Evolutionary conservation across 2,113 vertebrate genomes (phyloP), one percentile per base, ranked within the genome.

Genomic region (Mormyrus lacerda): DNA sequence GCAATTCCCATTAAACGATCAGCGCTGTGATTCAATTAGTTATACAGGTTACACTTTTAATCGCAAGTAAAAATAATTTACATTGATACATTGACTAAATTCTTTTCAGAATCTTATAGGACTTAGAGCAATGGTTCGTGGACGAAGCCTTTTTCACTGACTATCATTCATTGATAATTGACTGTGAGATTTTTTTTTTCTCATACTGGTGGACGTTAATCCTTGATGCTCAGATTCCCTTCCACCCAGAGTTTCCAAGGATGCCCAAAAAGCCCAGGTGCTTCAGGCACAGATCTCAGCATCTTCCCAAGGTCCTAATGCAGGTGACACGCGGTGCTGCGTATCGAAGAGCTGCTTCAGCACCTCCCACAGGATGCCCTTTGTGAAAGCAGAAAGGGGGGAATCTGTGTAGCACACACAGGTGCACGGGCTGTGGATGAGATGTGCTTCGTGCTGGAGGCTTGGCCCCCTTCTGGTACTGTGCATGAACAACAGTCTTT

Each of bases 401-500:
- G 88, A 82, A 47, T 53, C 39, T 53, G 73, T 92, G 90, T 91
- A 89, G 89, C 91, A 92, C 90, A 44, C 58, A 17, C 39, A 45
- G 27, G 27, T 85, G 88, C 45, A 1, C 31, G 85, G 45, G 53
- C 42, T 76, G 7, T 58, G 90, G 91, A 92, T 90, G 90, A 88
- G 86, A 35, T 2, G 45, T 3, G 47, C 87, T 83, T 55, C 88
- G 3, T 79, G 86, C n/a, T n/a, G n/a, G n/a, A n/a, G n/a, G n/a
- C n/a, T n/a, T n/a, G n/a, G n/a, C n/a, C 87, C 79, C 85, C 58
- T 90, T 87, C 58, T 47, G 27, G 35, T 85, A 45, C 82, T 48
- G 13, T 90, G 42, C 8, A 45, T 45, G 79, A 44, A 83, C 17
- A 21, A 21, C 4, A 83, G 42, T 35, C 79, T 45, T 83, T 45